A percentile compares a stretch with the other conserved stretches of the same genome.
These are phyloP conservation scores for Sycobia sp. DNA, from an alignment of 1,140 invertebrate genomes.

Conservation along the genomic window DNA sequence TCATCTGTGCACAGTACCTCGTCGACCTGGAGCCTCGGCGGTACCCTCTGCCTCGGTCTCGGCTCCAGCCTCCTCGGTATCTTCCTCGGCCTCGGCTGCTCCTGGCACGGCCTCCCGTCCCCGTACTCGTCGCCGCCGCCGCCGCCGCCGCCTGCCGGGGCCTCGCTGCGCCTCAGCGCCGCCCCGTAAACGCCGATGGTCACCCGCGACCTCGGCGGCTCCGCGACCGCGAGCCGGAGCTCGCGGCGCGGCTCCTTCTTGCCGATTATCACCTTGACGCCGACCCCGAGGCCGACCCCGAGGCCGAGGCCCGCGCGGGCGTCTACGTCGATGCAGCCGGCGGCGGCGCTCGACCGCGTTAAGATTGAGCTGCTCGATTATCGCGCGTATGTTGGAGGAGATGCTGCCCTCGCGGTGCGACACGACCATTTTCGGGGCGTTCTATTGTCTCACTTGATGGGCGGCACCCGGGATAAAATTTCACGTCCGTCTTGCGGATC, in stretches of 20 bases:
- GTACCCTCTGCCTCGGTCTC: slow-evolving; percentile 22
- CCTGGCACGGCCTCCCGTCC: no score
- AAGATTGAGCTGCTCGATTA: slow-evolving; percentile 59
- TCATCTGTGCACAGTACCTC: no score
- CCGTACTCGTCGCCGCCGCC: not conserved
- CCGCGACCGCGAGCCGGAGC: not conserved
- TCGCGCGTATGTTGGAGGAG: slow-evolving; percentile 58
- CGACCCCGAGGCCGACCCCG: not conserved
- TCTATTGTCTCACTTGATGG: slow-evolving; percentile 8
- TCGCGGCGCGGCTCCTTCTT: slow-evolving; percentile 18
- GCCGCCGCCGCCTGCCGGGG: slow-evolving; percentile 25
- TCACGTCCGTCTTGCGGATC: no score
- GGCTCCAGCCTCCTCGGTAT: not conserved
- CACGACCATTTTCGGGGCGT: slow-evolving; percentile 51
- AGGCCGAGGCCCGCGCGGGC: no score
- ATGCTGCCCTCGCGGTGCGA: slow-evolving; percentile 54
- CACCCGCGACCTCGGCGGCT: slow-evolving; percentile 46
- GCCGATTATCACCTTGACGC: not conserved
- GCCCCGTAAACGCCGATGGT: slow-evolving; percentile 58
- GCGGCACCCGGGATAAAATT: no score
- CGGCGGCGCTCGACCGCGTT: slow-evolving; percentile 51
- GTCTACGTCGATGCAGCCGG: slow-evolving; percentile 32
- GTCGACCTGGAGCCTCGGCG: not conserved
- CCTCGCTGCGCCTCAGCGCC: no score
- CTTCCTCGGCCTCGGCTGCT: slow-evolving; percentile 6